These are phyloP conservation scores for Thalassophryne amazonica DNA, from an alignment of 2,797 vertebrate genomes.

Conservation along the genomic window DNA sequence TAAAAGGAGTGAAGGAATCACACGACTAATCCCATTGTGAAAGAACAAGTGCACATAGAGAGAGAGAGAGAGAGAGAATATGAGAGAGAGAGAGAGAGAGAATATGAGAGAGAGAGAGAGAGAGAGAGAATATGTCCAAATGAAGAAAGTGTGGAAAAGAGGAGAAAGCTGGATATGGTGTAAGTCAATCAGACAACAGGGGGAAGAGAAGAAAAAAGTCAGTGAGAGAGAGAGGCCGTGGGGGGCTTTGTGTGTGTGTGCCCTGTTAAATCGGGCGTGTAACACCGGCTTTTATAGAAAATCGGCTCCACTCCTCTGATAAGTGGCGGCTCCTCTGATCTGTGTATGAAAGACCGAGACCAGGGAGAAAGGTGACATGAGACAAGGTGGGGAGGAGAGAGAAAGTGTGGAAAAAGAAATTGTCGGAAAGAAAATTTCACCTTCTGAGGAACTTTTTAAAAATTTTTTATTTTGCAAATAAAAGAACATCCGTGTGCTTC, in stretches of 20 bases:
- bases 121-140: slow-evolving; percentile 24
- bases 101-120: slow-evolving; percentile 10
- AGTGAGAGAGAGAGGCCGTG: slow-evolving; percentile 17
- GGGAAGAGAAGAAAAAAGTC: slow-evolving; percentile 1
- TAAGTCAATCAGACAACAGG: neutral
- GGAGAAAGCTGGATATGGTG: slow-evolving; percentile 26
- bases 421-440: slow-evolving; percentile 12
- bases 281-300: slow-evolving; percentile 52
- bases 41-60: slow-evolving; percentile 49
- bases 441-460: slow-evolving; percentile 5
- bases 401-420: slow-evolving; percentile 17
- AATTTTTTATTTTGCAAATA: too few relatives aligned
- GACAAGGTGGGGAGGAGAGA: slow-evolving; percentile 23
- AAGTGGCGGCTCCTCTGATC: slow-evolving; percentile 66
- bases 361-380: slow-evolving; percentile 8
- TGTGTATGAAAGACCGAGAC: slow-evolving; percentile 52
- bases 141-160: slow-evolving; percentile 24
- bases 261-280: slow-evolving; percentile 66
- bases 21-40: slow-evolving; percentile 72
- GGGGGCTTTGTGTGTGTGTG: slow-evolving; percentile 49
- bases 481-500: too few relatives aligned
- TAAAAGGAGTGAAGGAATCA: slow-evolving; percentile 72
- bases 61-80: slow-evolving; percentile 5
- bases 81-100: neutral
- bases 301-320: slow-evolving; percentile 56